Percentiles rank a stretch among this genome's conserved stretches.
Evolutionary conservation across 2,797 vertebrate species (phyloP).

Genomic region (Sebastolobus altivelis): DNA sequence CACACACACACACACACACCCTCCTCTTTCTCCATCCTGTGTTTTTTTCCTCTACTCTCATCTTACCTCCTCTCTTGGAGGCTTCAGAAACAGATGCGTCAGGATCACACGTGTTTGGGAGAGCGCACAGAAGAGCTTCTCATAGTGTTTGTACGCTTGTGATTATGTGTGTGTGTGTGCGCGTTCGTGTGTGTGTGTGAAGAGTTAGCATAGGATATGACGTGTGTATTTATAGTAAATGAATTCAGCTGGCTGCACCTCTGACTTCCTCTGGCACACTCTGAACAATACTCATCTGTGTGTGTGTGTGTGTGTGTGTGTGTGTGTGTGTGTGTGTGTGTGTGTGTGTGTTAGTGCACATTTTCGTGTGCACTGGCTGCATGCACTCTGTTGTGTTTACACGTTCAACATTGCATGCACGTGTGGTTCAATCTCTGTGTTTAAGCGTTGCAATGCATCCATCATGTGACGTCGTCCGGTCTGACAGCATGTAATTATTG

Average conservation of each 20-base stretch:
- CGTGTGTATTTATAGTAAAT: slow-evolving; percentile 71
- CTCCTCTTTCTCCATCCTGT: slow-evolving; percentile 29
- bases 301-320: neutral
- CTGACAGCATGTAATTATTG: slow-evolving; percentile 41
- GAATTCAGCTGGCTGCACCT: slow-evolving; percentile 67
- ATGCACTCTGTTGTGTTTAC: slow-evolving; percentile 18
- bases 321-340: slow-evolving; percentile 5
- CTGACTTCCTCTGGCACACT: slow-evolving; percentile 54
- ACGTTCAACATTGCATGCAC: neutral
- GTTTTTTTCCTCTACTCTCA: slow-evolving; percentile 20
- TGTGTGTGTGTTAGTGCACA: neutral
- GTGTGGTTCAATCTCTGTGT: slow-evolving; percentile 1
- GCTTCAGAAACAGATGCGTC: slow-evolving; percentile 63
- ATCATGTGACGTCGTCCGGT: slow-evolving; percentile 14
- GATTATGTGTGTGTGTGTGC: neutral
- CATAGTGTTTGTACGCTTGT: neutral
- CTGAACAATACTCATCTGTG: slow-evolving; percentile 37
- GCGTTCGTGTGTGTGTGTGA: slow-evolving; percentile 1
- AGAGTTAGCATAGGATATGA: slow-evolving; percentile 42
- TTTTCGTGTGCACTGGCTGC: neutral
- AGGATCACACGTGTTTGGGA: slow-evolving; percentile 39
- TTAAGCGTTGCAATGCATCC: neutral
- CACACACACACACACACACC: slow-evolving; percentile 10
- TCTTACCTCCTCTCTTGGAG: neutral
- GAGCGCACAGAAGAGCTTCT: neutral